Evolutionary conservation across 2,113 vertebrate genomes (phyloP), one percentile per base, ranked within the genome.

Genomic region (Australoheros scitulus): DNA sequence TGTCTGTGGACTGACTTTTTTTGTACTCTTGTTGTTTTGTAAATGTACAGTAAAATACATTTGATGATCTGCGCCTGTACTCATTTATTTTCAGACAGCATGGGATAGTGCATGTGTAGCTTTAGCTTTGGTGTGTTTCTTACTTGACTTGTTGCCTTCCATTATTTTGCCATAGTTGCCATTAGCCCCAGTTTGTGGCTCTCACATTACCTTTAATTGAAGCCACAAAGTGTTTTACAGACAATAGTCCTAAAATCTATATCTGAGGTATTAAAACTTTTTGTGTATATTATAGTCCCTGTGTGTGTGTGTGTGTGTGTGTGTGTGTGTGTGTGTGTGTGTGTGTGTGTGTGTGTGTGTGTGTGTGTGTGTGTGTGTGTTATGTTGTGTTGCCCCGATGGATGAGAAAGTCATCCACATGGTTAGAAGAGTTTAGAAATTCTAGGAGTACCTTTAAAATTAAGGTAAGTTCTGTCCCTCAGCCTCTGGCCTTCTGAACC

Each of bases 21-120:
- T 95, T 95, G 95, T 96, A 96, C 95, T 94, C 94, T 94, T 94
- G 94, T 94, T 93, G 95, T 96, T 96, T 96, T 96, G 95, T 96
- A 95, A 95, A 95, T 94, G 95, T 95, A 92, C 89, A 96, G 94
- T 95, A 95, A 96, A 96, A 93, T 89, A 91, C 90, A 95, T 95
- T 95, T 95, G 94, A 90, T 94, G 93, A 96, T 81, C 65, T 79
- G 11, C 56, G 68, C 11, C 7, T 80, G 32, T 2, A 1, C n/a
- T 52, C 20, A 1, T 63, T 56, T 34, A 7, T 34, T 34, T 43
- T 24, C 55, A 26, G 36, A 29, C 32, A 52, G 47, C 43, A 13
- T 52, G 18, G 50, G 24, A 29, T 11, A 20, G 17, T 52, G 6
- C 47, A 52, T n/a, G 68, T 24, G 11, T 20, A 5, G 18, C 47